Base-by-base conservation (phyloP, 2,888 invertebrate genomes). In the Tachina fera region DNA sequence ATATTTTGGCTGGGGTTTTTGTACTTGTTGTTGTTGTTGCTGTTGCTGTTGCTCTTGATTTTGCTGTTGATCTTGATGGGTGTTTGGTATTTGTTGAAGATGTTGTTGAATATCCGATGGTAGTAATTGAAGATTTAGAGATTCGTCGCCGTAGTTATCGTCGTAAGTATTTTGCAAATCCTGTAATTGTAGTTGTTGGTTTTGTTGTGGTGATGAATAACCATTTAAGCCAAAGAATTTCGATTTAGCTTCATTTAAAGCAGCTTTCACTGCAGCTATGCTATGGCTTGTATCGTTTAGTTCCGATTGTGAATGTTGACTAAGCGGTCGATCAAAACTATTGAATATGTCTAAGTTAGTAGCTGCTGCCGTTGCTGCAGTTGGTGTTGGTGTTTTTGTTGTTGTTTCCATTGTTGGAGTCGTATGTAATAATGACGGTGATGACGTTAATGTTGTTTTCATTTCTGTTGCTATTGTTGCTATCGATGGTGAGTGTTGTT, bases 221-320 rank as follows among this genome's bases (percentile, higher is more conserved):
- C 89, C 91, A 83, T 91, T 91, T 83, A 92, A 87, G 61, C 93
- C 93, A 87, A 93, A 93, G 88, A 93, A 93, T 81, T 92, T 91
- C 61, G 92, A 93, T 88, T 93, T 93, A 53, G 93, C 93, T 88
- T 92, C 92, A 87, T 92, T 92, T 22, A 92, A 89, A 8, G 92
- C 93, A 19, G 93, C 92, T 89, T 91, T 91, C 22, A 90, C 91
- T 43, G 92, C 92, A 39, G 92, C 91, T 77, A 92, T 90, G 84
- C 91, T 91, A 78, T 91, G 89, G 75, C 90, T 90, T 82, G 90
- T 89, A 84, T 90, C 89, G 83, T 90, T 90, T 71, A 89, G 87
- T 31, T 89, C 89, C 71, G 86, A 79, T 80, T 88, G 88, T 72
- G 89, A 89, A 84, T 89, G 90, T 86, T 90, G 90, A 90, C 89